Conservation (phyloP, 2,797 vertebrate species). For the Bradypodion ventrale region DNA sequence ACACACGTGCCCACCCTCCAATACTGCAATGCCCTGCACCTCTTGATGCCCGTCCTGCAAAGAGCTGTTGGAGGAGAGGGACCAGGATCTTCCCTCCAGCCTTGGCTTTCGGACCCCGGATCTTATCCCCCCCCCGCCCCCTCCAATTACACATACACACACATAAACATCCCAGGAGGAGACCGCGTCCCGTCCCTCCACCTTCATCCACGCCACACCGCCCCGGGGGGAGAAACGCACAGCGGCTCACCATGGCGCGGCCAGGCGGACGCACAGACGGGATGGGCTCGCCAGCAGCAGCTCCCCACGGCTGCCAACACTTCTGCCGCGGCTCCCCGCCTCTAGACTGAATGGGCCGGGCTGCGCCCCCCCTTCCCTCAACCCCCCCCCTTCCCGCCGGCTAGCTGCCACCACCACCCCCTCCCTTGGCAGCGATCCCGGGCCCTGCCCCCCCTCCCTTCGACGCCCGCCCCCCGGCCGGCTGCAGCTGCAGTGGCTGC, state of each 20-base stretch:
- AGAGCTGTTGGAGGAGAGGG: not conserved
- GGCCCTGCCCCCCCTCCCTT: no score
- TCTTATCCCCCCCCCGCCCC: no score
- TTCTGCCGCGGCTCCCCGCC: not conserved
- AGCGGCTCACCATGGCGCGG: slow-evolving; percentile 31
- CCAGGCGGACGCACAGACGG: slow-evolving; percentile 9
- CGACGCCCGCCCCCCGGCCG: slow-evolving; percentile 5
- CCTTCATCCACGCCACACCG: no score
- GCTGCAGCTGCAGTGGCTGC: slow-evolving; percentile 27
- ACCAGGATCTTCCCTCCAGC: no score
- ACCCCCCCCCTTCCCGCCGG: slow-evolving; percentile 2
- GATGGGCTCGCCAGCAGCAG: slow-evolving; percentile 11
- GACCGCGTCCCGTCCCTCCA: not conserved
- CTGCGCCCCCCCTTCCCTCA: not conserved
- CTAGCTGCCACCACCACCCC: slow-evolving; percentile 3
- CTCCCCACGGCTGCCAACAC: not conserved
- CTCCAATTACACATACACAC: no score
- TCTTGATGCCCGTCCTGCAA: not conserved
- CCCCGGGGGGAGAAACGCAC: not conserved
- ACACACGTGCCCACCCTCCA: no score
- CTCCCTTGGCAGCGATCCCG: slow-evolving; percentile 23
- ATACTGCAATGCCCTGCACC: not conserved
- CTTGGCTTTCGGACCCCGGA: not conserved
- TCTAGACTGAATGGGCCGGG: not conserved
- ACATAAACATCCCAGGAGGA: not conserved